Evolutionary conservation across 2,113 vertebrate genomes (phyloP).

Genomic region (Polyodon spathula): DNA sequence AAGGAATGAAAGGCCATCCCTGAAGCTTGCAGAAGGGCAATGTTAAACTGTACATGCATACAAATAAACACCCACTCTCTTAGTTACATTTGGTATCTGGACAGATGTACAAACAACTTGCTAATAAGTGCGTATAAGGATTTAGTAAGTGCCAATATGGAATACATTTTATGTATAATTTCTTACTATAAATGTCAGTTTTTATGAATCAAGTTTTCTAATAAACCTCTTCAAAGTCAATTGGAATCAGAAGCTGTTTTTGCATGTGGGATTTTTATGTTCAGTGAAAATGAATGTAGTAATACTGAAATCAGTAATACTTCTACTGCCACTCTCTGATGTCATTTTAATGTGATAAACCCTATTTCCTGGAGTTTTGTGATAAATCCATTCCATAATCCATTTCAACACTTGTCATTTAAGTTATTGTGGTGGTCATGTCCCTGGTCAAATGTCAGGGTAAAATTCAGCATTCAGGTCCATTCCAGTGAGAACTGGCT

Average conservation of each 20-base stretch:
- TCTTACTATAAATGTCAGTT: too few species aligned
- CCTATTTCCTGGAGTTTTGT: constrained; percentile 4
- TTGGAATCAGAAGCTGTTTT: constrained; percentile 55
- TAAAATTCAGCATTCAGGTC: constrained; percentile 77
- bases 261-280: constrained; percentile 65
- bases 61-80: constrained; percentile 8
- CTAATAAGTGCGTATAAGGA: too few species aligned
- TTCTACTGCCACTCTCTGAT: too few species aligned
- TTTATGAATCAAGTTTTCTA: too few species aligned
- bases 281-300: constrained; percentile 77
- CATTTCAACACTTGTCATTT: constrained; percentile 23
- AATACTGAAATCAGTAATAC: too few species aligned
- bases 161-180: constrained; percentile 1
- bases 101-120: neutral
- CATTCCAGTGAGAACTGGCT: constrained; percentile 61
- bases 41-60: neutral
- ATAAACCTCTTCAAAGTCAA: too few species aligned
- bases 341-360: too few species aligned
- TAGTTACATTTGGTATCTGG: neutral
- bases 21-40: too few species aligned
- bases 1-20: too few species aligned
- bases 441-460: constrained; percentile 63
- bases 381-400: constrained; percentile 26
- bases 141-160: constrained; percentile 5
- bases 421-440: constrained; percentile 28